A percentile compares a stretch with the other conserved stretches of the same genome.
Conservation (phyloP, 2,797 vertebrate genomes). For the Melanotaenia nigrans region DNA sequence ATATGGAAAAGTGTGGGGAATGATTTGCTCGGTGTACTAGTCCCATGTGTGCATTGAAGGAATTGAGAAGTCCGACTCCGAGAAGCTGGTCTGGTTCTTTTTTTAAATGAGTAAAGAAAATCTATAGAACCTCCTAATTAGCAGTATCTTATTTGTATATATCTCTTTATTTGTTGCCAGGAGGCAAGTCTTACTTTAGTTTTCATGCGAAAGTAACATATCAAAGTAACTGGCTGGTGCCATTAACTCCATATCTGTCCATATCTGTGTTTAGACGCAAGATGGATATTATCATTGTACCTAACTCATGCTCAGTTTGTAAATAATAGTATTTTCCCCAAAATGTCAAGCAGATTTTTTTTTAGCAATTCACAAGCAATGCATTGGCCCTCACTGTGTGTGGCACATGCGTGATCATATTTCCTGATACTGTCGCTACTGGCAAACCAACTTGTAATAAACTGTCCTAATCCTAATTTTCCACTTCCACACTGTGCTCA, state of each 20-base stretch:
- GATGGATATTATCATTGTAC: neutral
- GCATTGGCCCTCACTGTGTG: neutral
- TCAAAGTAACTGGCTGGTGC: neutral
- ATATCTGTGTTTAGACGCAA: neutral
- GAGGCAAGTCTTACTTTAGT: neutral
- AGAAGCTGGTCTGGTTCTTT: neutral
- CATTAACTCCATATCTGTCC: neutral
- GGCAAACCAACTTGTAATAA: conserved; percentile 2
- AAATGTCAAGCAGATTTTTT: conserved; percentile 1
- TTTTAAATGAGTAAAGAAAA: neutral
- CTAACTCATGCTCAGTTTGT: neutral
- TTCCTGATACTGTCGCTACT: neutral
- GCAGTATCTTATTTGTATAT: neutral
- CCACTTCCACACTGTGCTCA: conserved; percentile 8
- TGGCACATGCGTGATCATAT: conserved; percentile 25
- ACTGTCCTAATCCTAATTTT: conserved; percentile 13
- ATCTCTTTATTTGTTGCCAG: conserved; percentile 4
- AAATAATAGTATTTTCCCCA: neutral
- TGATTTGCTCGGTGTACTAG: neutral
- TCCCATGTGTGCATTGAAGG: neutral
- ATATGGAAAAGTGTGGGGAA: too few relatives aligned
- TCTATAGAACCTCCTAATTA: neutral
- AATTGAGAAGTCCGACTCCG: neutral
- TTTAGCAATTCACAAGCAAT: neutral
- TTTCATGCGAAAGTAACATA: conserved; percentile 1